These are phyloP conservation scores for Sinocyclocheilus grahami DNA, from an alignment of 2,113 vertebrate genomes.

Conservation along the genomic window DNA sequence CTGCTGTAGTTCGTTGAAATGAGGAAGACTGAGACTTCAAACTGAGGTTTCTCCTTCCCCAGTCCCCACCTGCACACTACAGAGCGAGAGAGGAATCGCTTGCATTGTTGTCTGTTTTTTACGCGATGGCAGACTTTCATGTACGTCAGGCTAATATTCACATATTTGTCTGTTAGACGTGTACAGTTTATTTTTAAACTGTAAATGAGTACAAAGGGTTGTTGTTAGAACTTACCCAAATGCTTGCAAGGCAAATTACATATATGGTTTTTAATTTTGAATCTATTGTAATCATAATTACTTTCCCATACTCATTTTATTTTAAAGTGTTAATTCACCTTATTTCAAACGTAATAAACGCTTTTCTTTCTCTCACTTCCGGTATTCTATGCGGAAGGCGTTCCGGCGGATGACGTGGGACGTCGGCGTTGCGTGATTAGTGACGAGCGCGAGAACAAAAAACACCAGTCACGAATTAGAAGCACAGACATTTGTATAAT, in stretches of 20 bases:
- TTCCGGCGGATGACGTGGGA: too few relatives aligned
- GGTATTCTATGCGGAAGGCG: too few relatives aligned
- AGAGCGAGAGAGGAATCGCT: constrained; percentile 23
- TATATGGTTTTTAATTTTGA: too few relatives aligned
- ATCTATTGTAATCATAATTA: too few relatives aligned
- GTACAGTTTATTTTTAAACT: not conserved
- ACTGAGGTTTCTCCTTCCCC: constrained; percentile 52
- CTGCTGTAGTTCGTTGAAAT: constrained; percentile 9
- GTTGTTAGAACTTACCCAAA: not conserved
- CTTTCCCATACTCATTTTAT: too few relatives aligned
- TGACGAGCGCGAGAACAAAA: too few relatives aligned
- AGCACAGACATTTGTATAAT: too few relatives aligned
- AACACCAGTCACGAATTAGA: too few relatives aligned
- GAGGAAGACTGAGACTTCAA: constrained; percentile 50
- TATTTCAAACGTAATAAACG: too few relatives aligned
- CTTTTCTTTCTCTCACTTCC: too few relatives aligned
- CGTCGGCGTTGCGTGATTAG: too few relatives aligned
- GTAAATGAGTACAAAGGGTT: not conserved
- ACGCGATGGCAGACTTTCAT: not conserved
- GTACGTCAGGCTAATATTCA: not conserved
- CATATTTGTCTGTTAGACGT: not conserved
- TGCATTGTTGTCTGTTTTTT: not conserved
- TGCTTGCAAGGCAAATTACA: not conserved
- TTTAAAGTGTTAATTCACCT: too few relatives aligned
- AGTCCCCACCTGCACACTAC: constrained; percentile 37